These are phyloP conservation scores for Lagopus leucura DNA, from an alignment of 2,113 vertebrate genomes.

Conservation along the genomic window DNA sequence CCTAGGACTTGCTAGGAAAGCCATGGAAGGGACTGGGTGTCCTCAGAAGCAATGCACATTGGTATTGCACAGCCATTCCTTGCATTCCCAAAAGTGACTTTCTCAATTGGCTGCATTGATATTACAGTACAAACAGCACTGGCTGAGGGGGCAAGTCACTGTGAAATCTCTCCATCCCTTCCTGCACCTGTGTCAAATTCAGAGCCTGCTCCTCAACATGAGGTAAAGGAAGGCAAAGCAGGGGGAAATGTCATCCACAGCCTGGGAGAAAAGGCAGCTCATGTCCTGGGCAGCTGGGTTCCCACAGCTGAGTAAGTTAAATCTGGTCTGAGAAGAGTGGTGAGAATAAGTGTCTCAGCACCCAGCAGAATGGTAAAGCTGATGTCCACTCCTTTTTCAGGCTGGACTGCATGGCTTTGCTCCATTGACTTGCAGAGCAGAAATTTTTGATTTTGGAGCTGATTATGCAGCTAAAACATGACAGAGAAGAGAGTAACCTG, in stretches of 20 bases:
- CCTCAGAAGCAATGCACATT: neutral
- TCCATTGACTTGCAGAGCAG: slow-evolving; percentile 25
- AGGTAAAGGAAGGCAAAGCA: neutral
- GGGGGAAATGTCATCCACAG: neutral
- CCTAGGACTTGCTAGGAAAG: neutral
- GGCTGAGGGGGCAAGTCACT: neutral
- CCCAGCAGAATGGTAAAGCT: slow-evolving; percentile 2
- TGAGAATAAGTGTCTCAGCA: slow-evolving; percentile 35
- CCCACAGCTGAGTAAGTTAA: slow-evolving; percentile 44
- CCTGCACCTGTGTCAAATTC: neutral
- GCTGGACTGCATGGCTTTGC: neutral
- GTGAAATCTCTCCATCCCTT: neutral
- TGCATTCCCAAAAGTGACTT: neutral
- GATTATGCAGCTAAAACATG: slow-evolving; percentile 19
- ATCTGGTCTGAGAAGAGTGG: neutral
- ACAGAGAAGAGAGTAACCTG: slow-evolving; percentile 19
- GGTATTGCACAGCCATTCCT: neutral
- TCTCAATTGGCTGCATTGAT: neutral
- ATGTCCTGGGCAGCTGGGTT: slow-evolving; percentile 32
- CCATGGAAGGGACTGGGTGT: neutral
- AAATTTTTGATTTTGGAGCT: slow-evolving; percentile 34
- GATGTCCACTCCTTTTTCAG: neutral
- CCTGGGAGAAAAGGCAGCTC: neutral
- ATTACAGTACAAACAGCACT: neutral
- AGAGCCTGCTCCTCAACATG: neutral